Evolutionary conservation across 1,140 invertebrate species (phyloP).

Genomic region (Mamestra configurata): DNA sequence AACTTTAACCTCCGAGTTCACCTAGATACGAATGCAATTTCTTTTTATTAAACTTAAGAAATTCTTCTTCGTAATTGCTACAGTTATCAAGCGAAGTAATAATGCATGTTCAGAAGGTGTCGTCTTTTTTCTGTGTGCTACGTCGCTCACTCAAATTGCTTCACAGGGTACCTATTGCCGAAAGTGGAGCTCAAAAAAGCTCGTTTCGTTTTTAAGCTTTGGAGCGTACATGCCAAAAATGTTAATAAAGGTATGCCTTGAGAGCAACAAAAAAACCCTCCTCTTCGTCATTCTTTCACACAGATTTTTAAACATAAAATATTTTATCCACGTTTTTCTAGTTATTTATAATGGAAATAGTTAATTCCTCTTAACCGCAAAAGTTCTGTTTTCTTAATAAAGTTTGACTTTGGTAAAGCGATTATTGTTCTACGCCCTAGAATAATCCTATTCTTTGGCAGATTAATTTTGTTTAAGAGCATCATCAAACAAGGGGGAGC

Average conservation of each 20-base stretch:
- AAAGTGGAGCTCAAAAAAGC: not conserved
- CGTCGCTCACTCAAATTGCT: not conserved
- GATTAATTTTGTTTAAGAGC: no score
- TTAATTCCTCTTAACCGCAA: not conserved
- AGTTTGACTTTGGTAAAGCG: not conserved
- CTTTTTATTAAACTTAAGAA: constrained; percentile 1
- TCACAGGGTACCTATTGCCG: not conserved
- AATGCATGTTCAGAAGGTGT: not conserved
- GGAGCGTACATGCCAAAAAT: not conserved
- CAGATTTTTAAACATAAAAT: no score
- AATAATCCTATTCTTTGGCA: not conserved
- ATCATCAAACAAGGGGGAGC: not conserved
- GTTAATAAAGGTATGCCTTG: not conserved
- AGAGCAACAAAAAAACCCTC: not conserved
- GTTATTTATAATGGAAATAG: not conserved
- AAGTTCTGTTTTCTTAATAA: not conserved
- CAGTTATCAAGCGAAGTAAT: constrained; percentile 6
- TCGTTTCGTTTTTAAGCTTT: not conserved
- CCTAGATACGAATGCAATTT: constrained; percentile 26
- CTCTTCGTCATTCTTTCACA: no score
- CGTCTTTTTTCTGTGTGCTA: not conserved
- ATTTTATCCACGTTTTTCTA: no score
- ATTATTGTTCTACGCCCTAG: not conserved
- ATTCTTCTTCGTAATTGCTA: constrained; percentile 1
- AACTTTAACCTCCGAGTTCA: constrained; percentile 7